Base-by-base conservation (phyloP, 2,888 invertebrate genomes). In the Spicauda simplicius region DNA sequence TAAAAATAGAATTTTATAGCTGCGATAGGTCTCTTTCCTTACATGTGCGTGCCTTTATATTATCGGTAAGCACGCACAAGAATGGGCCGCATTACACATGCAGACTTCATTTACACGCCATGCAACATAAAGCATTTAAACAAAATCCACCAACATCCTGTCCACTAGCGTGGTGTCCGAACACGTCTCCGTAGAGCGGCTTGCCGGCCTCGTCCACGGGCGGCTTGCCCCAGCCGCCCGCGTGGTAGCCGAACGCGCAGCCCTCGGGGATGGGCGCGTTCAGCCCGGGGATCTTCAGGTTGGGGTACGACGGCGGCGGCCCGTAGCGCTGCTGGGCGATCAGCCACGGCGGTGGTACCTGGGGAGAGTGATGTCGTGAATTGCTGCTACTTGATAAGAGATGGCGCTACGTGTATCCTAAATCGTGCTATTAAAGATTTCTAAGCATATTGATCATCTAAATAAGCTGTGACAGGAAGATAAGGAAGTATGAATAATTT, bases 171-270 rank as follows among this genome's bases (percentile, higher is more conserved):
- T 95, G 96, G 14, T 97, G 96, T 6, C 99, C 99, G 83, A 99
- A 99, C 2, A 99, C 99, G 88, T 99, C 99, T 1, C 99, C 99
- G 84, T 99, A 99, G 0, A 99, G 92, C 0, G 99, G 99, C 85
- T 98, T 97, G 48, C 99, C 99, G 71, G 96, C 97, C 89, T 99
- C 99, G 89, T 99, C 99, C 0, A 99, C 99, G 0, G 99, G 99
- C 12, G 99, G 99, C 86, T 99, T 99, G 70, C 99, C 99, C 99
- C 99, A 99, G 30, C 99, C 99, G 50, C 99, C 99, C 0, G 99
- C 99, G 91, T 99, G 99, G 88, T 99, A 99, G 18, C 99, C 99
- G 87, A 99, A 99, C 0, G 98, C 97, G 82, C 99, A 99, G 1
- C 97, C 96, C 70, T 99, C 99, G 0, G 99, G 99, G 77, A 99